Evolutionary conservation across 2,888 invertebrate species (phyloP).

Genomic region (Esperia sulphurella): DNA sequence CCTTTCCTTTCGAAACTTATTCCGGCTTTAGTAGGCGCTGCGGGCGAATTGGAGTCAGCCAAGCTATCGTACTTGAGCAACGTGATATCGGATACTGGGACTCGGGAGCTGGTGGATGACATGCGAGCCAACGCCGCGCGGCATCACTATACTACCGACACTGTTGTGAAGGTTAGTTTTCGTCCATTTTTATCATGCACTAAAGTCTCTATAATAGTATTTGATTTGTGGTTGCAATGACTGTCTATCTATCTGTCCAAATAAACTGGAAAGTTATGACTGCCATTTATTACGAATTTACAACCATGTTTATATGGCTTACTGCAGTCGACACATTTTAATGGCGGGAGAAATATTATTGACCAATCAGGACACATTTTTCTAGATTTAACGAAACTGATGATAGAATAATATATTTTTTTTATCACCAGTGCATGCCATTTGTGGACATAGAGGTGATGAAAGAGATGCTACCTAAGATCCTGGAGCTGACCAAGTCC

Average conservation of each 20-base stretch:
- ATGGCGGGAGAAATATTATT: too few relatives aligned
- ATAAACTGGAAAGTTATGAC: too few relatives aligned
- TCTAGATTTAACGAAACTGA: too few relatives aligned
- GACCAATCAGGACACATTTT: too few relatives aligned
- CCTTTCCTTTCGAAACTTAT: slow-evolving; percentile 90
- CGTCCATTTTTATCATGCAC: too few relatives aligned
- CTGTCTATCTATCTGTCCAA: too few relatives aligned
- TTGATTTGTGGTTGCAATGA: too few relatives aligned
- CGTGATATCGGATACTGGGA: slow-evolving; percentile 83
- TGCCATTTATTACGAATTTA: too few relatives aligned
- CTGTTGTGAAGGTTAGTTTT: slow-evolving; percentile 84
- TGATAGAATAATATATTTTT: background rate
- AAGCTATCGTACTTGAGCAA: slow-evolving; percentile 90
- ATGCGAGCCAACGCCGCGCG: slow-evolving; percentile 89
- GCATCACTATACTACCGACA: slow-evolving; percentile 92
- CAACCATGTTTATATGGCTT: too few relatives aligned
- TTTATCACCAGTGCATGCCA: slow-evolving; percentile 75
- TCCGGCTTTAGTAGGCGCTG: slow-evolving; percentile 90
- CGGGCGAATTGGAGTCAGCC: slow-evolving; percentile 91
- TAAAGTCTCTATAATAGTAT: too few relatives aligned
- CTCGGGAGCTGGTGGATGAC: slow-evolving; percentile 88
- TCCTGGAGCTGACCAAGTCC: slow-evolving; percentile 90
- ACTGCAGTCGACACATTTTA: too few relatives aligned
- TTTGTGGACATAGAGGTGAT: slow-evolving; percentile 88
- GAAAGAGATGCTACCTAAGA: slow-evolving; percentile 88